Conservation (phyloP, 2,888 invertebrate genomes). For the Brachypalpus laphriformis region DNA sequence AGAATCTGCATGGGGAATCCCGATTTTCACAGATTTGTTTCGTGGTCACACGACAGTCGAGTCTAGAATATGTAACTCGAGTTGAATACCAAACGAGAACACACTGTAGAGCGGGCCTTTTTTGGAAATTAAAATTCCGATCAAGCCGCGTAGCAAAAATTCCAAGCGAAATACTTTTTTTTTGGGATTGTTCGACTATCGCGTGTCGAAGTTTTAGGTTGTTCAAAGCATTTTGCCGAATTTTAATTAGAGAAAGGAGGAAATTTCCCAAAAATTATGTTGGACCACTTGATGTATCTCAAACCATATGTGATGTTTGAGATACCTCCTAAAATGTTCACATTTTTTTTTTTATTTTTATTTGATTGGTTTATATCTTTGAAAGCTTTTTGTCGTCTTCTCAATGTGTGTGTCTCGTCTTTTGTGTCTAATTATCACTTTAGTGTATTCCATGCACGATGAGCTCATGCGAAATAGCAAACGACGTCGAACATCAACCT, state of each 20-base stretch:
- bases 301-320: not conserved
- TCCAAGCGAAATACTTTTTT: not conserved
- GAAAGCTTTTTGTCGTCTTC: slow-evolving; percentile 21
- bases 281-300: not conserved
- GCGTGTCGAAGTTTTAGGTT: not conserved
- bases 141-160: slow-evolving; percentile 7
- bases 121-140: slow-evolving; percentile 34
- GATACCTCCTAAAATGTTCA: not conserved
- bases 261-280: not conserved
- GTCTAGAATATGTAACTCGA: slow-evolving; percentile 1
- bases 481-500: slow-evolving; percentile 65
- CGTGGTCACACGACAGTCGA: slow-evolving; percentile 9
- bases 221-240: not conserved
- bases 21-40: slow-evolving; percentile 12
- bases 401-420: slow-evolving; percentile 6
- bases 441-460: slow-evolving; percentile 64
- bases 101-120: slow-evolving; percentile 11
- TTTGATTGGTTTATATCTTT: not conserved
- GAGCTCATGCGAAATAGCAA: slow-evolving; percentile 64
- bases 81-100: slow-evolving; percentile 32
- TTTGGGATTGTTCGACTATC: not conserved
- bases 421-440: slow-evolving; percentile 57
- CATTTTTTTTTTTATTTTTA: not conserved
- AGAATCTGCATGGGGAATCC: not conserved
- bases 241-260: not conserved